These are phyloP conservation scores for Cantharis rustica DNA, from an alignment of 2,888 invertebrate species.

Conservation along the genomic window DNA sequence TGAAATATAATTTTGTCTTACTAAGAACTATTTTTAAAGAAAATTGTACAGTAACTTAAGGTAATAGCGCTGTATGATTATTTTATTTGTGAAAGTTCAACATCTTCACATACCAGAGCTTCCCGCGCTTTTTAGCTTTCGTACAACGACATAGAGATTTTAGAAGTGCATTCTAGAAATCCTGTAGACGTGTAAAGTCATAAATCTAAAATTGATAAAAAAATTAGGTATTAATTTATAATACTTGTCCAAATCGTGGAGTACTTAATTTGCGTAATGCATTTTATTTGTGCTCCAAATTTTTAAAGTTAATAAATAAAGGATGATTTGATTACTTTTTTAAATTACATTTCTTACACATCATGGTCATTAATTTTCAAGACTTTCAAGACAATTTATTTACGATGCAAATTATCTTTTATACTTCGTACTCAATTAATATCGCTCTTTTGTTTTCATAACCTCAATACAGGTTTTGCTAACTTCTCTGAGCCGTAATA, in stretches of 20 bases:
- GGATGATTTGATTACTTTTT: neutral
- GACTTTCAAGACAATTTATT: neutral
- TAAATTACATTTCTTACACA: neutral
- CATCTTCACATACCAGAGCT: constrained; percentile 17
- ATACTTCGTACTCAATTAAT: neutral
- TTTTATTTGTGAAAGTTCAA: constrained; percentile 1
- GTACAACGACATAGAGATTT: constrained; percentile 5
- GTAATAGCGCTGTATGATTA: constrained; percentile 4
- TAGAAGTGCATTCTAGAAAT: neutral
- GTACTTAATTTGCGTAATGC: neutral
- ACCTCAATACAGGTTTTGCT: neutral
- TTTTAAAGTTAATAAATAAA: neutral
- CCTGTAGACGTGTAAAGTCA: no score
- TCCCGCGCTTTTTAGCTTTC: constrained; percentile 24
- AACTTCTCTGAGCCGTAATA: neutral
- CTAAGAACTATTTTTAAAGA: neutral
- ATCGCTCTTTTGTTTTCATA: neutral
- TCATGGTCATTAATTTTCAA: neutral
- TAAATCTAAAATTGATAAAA: neutral
- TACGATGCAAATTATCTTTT: neutral
- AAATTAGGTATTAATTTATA: neutral
- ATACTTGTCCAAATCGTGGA: neutral
- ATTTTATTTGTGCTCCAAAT: neutral
- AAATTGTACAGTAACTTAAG: neutral
- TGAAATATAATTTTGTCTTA: neutral